Conservation (phyloP, 2,888 invertebrate species). For the Didymodactylos carnosus region DNA sequence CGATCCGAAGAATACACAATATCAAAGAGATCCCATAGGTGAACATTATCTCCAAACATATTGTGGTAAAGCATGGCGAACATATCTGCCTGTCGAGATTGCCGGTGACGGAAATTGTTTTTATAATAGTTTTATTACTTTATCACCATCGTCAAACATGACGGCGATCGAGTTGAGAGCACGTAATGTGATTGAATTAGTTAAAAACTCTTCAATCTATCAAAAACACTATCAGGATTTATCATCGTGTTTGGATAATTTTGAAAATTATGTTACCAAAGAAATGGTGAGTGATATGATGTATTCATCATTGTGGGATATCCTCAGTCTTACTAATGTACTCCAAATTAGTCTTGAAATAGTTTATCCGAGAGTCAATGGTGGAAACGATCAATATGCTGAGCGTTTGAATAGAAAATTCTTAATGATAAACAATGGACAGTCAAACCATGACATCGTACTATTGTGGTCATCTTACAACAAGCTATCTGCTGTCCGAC, state of each 20-base stretch:
- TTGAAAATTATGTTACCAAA: not conserved
- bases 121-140: not conserved
- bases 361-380: not conserved
- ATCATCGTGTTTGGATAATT: not conserved
- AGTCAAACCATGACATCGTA: not conserved
- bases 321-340: not conserved
- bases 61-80: not conserved
- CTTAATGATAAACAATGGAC: not conserved
- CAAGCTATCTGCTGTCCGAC: accelerated
- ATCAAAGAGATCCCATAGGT: not conserved
- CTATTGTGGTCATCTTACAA: not conserved
- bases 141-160: not conserved
- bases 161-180: not conserved
- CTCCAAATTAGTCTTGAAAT: not conserved
- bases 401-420: not conserved
- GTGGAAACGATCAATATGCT: not conserved
- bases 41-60: not conserved
- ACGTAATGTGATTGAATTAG: not conserved
- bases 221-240: not conserved
- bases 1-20: not conserved
- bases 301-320: not conserved
- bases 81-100: not conserved
- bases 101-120: not conserved
- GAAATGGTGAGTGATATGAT: not conserved
- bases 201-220: not conserved